Conservation (phyloP, 1,140 invertebrate genomes). For the Hirudo medicinalis region DNA sequence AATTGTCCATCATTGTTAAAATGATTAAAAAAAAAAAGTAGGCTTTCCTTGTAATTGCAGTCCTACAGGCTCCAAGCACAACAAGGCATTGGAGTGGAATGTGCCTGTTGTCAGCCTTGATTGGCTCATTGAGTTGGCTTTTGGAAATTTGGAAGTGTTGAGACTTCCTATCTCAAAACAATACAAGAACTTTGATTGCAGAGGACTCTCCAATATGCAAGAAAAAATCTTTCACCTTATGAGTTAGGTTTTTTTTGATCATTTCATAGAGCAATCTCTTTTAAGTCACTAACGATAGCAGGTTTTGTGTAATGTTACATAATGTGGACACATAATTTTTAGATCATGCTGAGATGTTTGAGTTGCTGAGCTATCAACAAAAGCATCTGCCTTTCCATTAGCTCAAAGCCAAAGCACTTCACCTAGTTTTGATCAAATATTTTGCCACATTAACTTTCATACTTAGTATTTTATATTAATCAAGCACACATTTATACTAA, state of each 20-base stretch:
- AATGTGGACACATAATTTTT: no score
- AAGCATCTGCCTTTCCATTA: no score
- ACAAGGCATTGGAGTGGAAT: conserved; percentile 74
- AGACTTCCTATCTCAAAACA: conserved; percentile 61
- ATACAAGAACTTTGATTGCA: conserved; percentile 66
- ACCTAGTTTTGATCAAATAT: no score
- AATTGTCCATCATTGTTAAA: no score
- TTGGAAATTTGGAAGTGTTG: conserved; percentile 69
- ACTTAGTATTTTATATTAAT: no score
- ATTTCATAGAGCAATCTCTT: not conserved
- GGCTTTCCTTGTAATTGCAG: conserved; percentile 43
- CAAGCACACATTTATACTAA: not conserved
- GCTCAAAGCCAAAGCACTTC: no score
- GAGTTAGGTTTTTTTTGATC: conserved; percentile 50
- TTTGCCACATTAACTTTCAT: no score
- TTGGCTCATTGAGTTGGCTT: conserved; percentile 82
- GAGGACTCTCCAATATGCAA: conserved; percentile 69
- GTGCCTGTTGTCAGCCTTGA: conserved; percentile 72
- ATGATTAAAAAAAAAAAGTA: no score
- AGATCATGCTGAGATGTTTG: no score
- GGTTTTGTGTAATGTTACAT: no score
- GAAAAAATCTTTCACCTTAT: conserved; percentile 75
- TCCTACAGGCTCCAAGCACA: conserved; percentile 70
- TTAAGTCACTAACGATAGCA: no score
- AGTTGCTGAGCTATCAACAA: no score